Evolutionary conservation across 2,797 vertebrate species (phyloP).

Genomic region (Adrianichthys oophorus): DNA sequence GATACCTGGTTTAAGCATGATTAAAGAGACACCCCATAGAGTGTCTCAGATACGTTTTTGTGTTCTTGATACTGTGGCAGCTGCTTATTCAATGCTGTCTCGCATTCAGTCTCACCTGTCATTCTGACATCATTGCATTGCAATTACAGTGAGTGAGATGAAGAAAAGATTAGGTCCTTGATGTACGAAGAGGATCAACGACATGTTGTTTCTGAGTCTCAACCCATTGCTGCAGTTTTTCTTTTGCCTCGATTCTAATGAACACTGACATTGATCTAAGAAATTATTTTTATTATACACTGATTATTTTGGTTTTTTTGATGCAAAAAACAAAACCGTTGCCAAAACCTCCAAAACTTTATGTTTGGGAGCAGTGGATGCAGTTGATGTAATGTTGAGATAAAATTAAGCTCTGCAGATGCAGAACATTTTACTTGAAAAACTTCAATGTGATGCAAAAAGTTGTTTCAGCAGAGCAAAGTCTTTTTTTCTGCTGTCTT

Average conservation of each 20-base stretch:
- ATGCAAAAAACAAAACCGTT: background rate
- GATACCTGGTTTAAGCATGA: conserved; percentile 78
- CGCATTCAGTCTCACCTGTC: conserved; percentile 74
- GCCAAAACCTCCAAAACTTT: no score
- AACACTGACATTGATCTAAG: background rate
- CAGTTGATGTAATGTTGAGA: no score
- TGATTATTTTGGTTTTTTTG: background rate
- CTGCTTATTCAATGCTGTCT: conserved; percentile 77
- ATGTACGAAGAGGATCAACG: conserved; percentile 36
- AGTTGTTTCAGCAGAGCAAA: no score
- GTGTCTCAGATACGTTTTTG: conserved; percentile 75
- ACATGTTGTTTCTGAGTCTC: conserved; percentile 28
- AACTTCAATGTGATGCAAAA: no score
- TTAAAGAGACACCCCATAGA: conserved; percentile 83
- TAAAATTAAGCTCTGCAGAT: no score
- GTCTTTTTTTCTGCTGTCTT: no score
- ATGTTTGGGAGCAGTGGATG: no score
- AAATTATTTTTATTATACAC: background rate
- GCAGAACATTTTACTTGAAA: no score
- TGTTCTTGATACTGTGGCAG: conserved; percentile 66
- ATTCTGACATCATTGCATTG: conserved; percentile 73
- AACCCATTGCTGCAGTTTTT: conserved; percentile 5
- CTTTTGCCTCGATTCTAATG: conserved; percentile 18
- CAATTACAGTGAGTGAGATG: conserved; percentile 77
- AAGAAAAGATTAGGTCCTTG: conserved; percentile 34